phyloP scores from a whole-genome alignment of 2,113 vertebrate species.

The Hemicordylus capensis region DNA sequence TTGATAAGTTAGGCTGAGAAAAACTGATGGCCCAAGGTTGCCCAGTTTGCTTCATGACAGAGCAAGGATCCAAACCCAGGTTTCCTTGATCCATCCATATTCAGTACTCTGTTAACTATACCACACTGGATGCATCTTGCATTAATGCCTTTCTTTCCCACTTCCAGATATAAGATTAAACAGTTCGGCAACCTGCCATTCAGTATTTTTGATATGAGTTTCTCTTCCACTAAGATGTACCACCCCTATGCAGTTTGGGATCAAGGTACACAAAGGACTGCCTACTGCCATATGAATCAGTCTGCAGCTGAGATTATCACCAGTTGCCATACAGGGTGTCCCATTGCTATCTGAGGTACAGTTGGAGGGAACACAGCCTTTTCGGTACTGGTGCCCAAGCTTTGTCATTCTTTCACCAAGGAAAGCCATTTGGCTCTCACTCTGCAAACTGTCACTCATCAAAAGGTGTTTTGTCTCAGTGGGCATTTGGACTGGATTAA shows the following conservation, averaged over 20 bases:
- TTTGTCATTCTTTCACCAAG: too few species aligned
- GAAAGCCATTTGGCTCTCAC: too few species aligned
- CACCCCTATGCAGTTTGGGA: neutral
- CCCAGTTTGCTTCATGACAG: neutral
- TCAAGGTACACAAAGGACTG: too few species aligned
- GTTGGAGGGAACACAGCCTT: too few species aligned
- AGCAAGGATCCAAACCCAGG: neutral
- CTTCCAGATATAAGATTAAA: neutral
- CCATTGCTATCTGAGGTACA: too few species aligned
- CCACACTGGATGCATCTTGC: neutral
- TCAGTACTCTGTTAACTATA: neutral
- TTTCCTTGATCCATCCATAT: neutral
- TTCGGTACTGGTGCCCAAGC: too few species aligned
- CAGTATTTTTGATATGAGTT: neutral
- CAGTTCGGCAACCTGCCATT: neutral
- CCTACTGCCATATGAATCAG: too few species aligned
- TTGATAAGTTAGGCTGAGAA: neutral
- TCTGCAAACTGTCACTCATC: too few species aligned
- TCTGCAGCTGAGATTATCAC: too few species aligned
- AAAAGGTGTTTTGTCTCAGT: too few species aligned
- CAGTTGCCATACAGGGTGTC: too few species aligned
- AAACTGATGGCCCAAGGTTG: neutral
- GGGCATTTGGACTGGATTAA: too few species aligned
- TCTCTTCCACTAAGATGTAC: neutral
- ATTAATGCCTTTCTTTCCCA: neutral